A percentile compares a stretch with the other conserved stretches of the same genome.
Evolutionary conservation across 2,113 vertebrate genomes (phyloP).

Genomic region (Macheiramphus alcinus): DNA sequence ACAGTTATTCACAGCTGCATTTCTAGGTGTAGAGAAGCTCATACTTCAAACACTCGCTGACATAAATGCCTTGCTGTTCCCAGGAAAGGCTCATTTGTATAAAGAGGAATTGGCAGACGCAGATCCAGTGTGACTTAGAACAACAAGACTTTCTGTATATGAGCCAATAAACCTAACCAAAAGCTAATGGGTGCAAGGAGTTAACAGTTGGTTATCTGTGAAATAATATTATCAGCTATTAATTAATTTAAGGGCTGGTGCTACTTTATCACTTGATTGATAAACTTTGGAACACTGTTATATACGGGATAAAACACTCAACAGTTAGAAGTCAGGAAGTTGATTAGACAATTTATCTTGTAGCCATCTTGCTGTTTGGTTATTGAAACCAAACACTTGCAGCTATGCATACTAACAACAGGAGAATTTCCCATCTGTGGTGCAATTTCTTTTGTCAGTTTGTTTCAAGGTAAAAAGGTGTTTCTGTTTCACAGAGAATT

Average conservation of each 20-base stretch:
- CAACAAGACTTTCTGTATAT: neutral
- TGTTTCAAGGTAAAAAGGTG: neutral
- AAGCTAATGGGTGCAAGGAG: neutral
- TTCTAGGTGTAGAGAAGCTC: neutral
- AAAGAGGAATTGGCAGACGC: neutral
- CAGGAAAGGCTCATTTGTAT: neutral
- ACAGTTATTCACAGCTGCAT: neutral
- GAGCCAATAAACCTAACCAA: neutral
- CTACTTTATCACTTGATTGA: neutral
- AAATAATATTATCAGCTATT: neutral
- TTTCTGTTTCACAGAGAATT: neutral
- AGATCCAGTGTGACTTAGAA: neutral
- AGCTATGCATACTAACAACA: neutral
- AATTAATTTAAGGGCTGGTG: neutral
- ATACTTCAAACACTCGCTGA: neutral
- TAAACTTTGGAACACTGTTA: neutral
- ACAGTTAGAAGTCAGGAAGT: neutral
- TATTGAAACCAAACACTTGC: neutral
- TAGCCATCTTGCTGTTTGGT: neutral
- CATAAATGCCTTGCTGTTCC: neutral
- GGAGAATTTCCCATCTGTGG: neutral
- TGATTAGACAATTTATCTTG: neutral
- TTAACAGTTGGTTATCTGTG: neutral
- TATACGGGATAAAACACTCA: neutral
- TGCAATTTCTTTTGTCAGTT: neutral